Evolutionary conservation across 2,797 vertebrate species (phyloP).

Genomic region (Hapalemur alaotrensis): DNA sequence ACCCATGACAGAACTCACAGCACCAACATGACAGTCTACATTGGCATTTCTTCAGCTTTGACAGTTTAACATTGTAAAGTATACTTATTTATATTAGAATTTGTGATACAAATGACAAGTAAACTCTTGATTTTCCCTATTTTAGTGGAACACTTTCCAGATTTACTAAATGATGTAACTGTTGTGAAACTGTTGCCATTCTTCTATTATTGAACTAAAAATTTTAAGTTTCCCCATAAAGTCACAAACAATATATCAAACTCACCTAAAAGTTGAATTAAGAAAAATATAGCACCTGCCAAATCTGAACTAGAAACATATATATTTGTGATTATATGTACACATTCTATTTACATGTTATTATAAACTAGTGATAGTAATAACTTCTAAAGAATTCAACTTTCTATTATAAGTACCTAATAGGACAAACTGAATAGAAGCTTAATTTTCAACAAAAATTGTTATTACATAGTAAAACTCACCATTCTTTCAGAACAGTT

Average conservation of each 20-base stretch:
- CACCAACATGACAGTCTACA: background rate
- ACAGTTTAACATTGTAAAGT: background rate
- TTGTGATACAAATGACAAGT: background rate
- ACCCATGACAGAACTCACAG: background rate
- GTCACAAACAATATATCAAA: constrained; percentile 43
- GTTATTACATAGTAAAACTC: background rate
- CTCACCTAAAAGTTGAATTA: background rate
- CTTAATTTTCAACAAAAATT: constrained; percentile 36
- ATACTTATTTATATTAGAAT: background rate
- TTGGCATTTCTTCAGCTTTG: background rate
- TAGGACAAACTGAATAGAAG: background rate
- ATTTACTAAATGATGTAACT: constrained; percentile 37
- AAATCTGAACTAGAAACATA: constrained; percentile 3
- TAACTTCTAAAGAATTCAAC: background rate
- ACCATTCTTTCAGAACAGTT: constrained; percentile 10
- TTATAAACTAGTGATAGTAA: constrained; percentile 29
- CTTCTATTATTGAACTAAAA: constrained; percentile 36
- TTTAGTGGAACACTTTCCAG: constrained; percentile 4
- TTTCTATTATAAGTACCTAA: background rate
- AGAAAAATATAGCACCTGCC: background rate
- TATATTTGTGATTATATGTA: background rate
- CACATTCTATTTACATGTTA: background rate
- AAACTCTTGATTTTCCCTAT: background rate
- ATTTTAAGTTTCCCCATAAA: constrained; percentile 42
- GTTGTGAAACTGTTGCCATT: constrained; percentile 32